Evolutionary conservation across 2,113 vertebrate species (phyloP), one percentile per base, ranked within the genome.

Genomic region (Procavia capensis): DNA sequence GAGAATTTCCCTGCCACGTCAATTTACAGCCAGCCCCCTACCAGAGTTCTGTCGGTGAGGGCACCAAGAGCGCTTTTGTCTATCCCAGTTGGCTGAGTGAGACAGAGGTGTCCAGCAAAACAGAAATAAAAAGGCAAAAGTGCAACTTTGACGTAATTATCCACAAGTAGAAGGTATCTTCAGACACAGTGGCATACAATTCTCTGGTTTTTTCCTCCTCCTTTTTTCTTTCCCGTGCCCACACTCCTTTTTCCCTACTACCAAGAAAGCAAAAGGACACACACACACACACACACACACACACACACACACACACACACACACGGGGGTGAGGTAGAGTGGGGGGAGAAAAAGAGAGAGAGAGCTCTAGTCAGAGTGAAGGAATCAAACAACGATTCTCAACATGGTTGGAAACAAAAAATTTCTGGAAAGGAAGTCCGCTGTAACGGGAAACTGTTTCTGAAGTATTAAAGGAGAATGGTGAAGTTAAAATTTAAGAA

Each of bases 1-100:
- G 98, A 98, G 98, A 98, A 98, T 98, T 98, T 98, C 98, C 98
- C 98, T 98, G 99, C 99, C 99, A 99, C 99, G 98, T 99, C 99
- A 98, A 98, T 98, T 98, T 98, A 95, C 98, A 98, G 98, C 98
- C 98, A 98, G 98, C 98, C 98, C 96, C 98, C 98, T 97, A 97
- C 97, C 97, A 98, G 98, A 95, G 97, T 98, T 97, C 98, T 96
- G 98, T 96, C 80, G 97, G 98, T 98, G 84, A 97, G 98, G 90
- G 98, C 98, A 98, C 97, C 88, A 78, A 86, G 83, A 41, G 88
- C 24, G 97, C 97, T 97, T 97, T 98, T 99, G 98, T 99, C 98
- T 98, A 95, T 97, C 96, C 97, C 97, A 94, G 98, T 95, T 97
- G 98, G 98, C 98, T 92, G 97, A 61, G 96, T 19, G 97, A 90